phyloP scores from a whole-genome alignment of 2,888 invertebrate genomes.

The Plebejus anna region DNA sequence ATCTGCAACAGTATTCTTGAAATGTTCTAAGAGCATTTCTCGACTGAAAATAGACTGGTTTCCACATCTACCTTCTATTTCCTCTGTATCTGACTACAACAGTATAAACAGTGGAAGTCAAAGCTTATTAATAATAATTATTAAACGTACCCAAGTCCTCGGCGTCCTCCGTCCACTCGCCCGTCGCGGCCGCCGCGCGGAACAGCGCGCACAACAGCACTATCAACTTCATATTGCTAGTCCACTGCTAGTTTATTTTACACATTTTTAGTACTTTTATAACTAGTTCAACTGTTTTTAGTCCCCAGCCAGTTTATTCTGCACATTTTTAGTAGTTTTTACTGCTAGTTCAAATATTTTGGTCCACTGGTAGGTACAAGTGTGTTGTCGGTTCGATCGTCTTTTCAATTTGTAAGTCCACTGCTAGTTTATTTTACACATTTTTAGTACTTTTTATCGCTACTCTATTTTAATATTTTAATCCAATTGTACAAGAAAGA shows the following conservation, averaged over 20 bases:
- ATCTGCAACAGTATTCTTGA: background rate
- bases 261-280: background rate
- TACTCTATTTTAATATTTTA: background rate
- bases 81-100: background rate
- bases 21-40: background rate
- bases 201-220: conserved; percentile 50
- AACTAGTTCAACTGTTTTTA: background rate
- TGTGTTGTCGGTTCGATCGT: too few species aligned
- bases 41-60: background rate
- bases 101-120: background rate
- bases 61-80: background rate
- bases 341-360: background rate
- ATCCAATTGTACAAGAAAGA: background rate
- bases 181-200: conserved; percentile 58
- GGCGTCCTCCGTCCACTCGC: conserved; percentile 75
- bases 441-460: background rate
- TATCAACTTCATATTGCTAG: conserved; percentile 46
- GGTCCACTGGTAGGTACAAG: background rate
- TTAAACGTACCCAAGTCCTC: conserved; percentile 67
- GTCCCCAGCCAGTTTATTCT: background rate
- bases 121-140: background rate
- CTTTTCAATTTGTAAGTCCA: too few species aligned
- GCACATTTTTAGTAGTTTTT: background rate
- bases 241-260: background rate
- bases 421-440: background rate